Base-by-base conservation (phyloP, 2,797 vertebrate species). In the Anguilla pacifica region DNA sequence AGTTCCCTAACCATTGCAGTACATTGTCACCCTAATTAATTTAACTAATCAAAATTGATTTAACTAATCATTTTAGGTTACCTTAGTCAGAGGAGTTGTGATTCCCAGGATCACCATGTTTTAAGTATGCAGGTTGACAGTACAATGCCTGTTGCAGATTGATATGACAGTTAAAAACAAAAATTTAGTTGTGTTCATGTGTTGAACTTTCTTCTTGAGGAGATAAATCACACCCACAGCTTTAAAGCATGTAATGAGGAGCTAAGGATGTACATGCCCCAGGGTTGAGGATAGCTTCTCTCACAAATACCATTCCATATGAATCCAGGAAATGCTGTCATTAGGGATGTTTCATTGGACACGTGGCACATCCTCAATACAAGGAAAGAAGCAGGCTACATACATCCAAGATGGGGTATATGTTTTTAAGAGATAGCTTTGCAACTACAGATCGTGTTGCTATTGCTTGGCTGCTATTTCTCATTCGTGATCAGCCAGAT, bases 191-290 rank as follows among this genome's bases (percentile, higher is more conserved):
- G 13, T 46, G 31, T 74, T 74, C 28, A 35, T 13, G 31, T 0
- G 3, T 35, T 77, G 72, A 72, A 72, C 70, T 72, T 72, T 28
- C 70, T 28, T 72, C 28, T 72, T n/a, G 19, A 28, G 28, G 70
- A 77, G 28, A 39, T 77, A 17, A 77, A 96, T 96, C 95, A 95
- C 94, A 95, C 93, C 96, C 95, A 96, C 94, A 96, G 95, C 96
- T 96, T 95, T 95, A 90, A 92, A 95, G 95, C 96, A 96, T 96
- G 95, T 96, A 97, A 96, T 96, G 95, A 96, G 95, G 95, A 93
- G 94, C 93, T 89, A 93, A 95, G 95, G 31, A 79, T 89, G 90
- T 93, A 92, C 94, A 95, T 94, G 94, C 94, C 96, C 95, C 87
- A 91, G 83, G 95, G 96, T 95, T 95, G 96, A 96, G 94, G 95